Evolutionary conservation across 2,113 vertebrate genomes (phyloP), one percentile per base, ranked within the genome.

Genomic region (Lagopus muta): DNA sequence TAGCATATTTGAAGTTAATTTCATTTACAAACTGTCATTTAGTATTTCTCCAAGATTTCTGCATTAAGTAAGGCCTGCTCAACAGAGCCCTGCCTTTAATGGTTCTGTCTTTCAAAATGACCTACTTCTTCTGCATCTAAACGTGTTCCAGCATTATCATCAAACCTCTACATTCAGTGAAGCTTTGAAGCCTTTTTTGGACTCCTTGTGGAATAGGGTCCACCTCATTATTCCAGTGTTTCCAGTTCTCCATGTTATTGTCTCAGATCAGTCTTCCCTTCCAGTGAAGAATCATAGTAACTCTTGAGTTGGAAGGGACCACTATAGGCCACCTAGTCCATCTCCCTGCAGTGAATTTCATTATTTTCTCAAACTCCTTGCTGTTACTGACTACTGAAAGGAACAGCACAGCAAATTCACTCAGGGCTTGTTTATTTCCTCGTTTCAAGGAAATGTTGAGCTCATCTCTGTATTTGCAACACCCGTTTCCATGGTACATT

Each of bases 191-290:
- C 19, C 16, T 79, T 75, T 71, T 11, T 34, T 50, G 34, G 24
- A 32, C 48, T 83, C 89, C 67, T 38, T 70, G 20, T 66, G 42
- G 19, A 65, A 54, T 3, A 18, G 13, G 9, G 11, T 60, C 66
- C 15, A 0, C 42, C 30, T n/a, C 78, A 42, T 2, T 19, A 71
- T 40, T 82, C 28, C 30, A 30, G 6, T 48, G 17, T 43, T 55
- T 48, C 0, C 1, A 12, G 27, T 71, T 86, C n/a, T 22, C 22
- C 2, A 0, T 19, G 13, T 4, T 50, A 15, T 48, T 82, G 38
- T 74, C 15, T 82, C 43, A 27, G 34, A 66, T 42, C 11, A 15
- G 16, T 25, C 61, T 61, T 79, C 43, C 43, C 38, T 60, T 24
- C 17, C 34, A 47, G 15, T 54, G 52, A 54, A 54, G 52, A 54